A percentile compares a stretch with the other conserved stretches of the same genome.
Evolutionary conservation across 1,140 invertebrate species (phyloP).

Genomic region (Drosophila persimilis): DNA sequence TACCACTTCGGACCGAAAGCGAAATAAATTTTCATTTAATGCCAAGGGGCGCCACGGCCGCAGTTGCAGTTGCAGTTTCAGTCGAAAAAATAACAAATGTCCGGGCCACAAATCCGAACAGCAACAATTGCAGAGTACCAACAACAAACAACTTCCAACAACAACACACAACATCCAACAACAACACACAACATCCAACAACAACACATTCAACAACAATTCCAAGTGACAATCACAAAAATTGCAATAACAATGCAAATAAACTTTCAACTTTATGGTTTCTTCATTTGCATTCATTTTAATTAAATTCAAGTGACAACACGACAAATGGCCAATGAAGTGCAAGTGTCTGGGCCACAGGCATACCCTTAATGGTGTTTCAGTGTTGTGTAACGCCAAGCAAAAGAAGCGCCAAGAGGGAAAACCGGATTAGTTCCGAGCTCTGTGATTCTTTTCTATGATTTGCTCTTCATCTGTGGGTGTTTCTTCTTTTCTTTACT

Average conservation of each 20-base stretch:
- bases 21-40: slow-evolving; percentile 49
- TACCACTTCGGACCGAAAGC: slow-evolving; percentile 7
- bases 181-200: no score
- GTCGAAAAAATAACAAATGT: slow-evolving; percentile 26
- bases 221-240: slow-evolving; percentile 55
- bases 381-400: no score
- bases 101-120: slow-evolving; percentile 9
- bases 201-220: not conserved
- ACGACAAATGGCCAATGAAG: slow-evolving; percentile 17
- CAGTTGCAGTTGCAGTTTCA: slow-evolving; percentile 8
- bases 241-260: slow-evolving; percentile 54
- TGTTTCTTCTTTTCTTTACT: no score
- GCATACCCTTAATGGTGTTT: not conserved
- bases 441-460: no score
- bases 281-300: slow-evolving; percentile 53
- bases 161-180: no score
- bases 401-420: no score
- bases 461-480: no score
- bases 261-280: slow-evolving; percentile 58
- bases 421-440: no score
- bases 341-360: not conserved
- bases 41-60: slow-evolving; percentile 20
- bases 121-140: slow-evolving; percentile 4
- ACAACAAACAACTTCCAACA: slow-evolving; percentile 1
- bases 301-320: slow-evolving; percentile 56